phyloP scores from a whole-genome alignment of 2,888 invertebrate genomes.

The Apotomis betuletana region DNA sequence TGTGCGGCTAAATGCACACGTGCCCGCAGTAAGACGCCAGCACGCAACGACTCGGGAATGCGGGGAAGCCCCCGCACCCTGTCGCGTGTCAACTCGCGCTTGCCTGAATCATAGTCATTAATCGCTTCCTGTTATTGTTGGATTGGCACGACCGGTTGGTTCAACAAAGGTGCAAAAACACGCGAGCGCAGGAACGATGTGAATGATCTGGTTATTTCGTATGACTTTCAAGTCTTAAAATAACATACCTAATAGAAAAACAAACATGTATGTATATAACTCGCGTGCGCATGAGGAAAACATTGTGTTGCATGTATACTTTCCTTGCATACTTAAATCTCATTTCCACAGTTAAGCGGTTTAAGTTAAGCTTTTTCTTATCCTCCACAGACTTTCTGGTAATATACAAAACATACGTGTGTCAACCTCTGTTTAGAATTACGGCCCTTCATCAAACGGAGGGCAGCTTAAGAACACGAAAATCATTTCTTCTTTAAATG shows the following conservation, averaged over 20 bases:
- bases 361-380: neutral
- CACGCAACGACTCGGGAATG: neutral
- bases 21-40: neutral
- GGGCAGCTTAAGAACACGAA: constrained; percentile 34
- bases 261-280: too few relatives aligned
- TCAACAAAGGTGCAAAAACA: too few relatives aligned
- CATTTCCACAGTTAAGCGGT: too few relatives aligned
- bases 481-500: constrained; percentile 41
- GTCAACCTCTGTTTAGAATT: constrained; percentile 30
- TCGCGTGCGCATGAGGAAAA: too few relatives aligned
- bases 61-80: too few relatives aligned
- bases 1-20: neutral
- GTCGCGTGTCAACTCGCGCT: neutral
- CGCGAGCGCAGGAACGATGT: too few relatives aligned
- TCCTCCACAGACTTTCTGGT: neutral
- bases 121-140: neutral
- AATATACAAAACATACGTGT: constrained; percentile 15
- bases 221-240: too few relatives aligned
- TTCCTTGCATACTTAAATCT: too few relatives aligned
- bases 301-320: too few relatives aligned
- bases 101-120: neutral
- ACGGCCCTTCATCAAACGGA: constrained; percentile 5
- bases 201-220: too few relatives aligned
- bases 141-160: too few relatives aligned
- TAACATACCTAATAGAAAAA: too few relatives aligned